These are phyloP conservation scores for Psittacula derbiana DNA, from an alignment of 2,797 vertebrate species.

Conservation along the genomic window DNA sequence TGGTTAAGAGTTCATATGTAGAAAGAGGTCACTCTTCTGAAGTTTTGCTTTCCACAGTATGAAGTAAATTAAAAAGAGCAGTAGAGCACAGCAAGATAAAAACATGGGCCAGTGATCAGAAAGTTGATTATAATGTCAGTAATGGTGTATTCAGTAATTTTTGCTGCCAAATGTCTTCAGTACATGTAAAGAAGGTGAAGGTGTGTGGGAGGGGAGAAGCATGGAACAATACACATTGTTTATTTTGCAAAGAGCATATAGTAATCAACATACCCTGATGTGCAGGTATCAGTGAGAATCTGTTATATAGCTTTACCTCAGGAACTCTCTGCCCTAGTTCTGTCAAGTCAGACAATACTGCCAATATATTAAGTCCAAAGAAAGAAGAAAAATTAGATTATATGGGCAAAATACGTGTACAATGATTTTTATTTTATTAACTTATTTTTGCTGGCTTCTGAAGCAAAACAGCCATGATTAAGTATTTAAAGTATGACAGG, in stretches of 20 bases:
- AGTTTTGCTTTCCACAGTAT: background rate
- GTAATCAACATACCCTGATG: background rate
- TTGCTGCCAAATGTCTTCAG: background rate
- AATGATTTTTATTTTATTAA: background rate
- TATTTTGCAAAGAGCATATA: background rate
- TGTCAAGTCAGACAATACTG: background rate
- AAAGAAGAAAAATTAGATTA: background rate
- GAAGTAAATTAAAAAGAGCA: constrained; percentile 2
- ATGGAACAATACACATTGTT: background rate
- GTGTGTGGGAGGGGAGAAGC: rapidly evolving
- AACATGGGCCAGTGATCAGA: background rate
- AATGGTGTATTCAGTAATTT: background rate
- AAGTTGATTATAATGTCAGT: background rate
- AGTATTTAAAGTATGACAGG: background rate
- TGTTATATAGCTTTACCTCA: background rate
- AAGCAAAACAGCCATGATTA: background rate
- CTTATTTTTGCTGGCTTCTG: background rate
- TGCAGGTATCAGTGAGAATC: background rate
- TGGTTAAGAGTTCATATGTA: background rate
- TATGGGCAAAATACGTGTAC: background rate
- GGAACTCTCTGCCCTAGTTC: background rate
- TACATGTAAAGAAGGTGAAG: background rate
- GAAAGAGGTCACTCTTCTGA: background rate
- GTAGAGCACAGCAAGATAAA: background rate
- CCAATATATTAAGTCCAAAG: background rate